Evolutionary conservation across 2,797 vertebrate species (phyloP).

Genomic region (Gymnopithys bicolor): DNA sequence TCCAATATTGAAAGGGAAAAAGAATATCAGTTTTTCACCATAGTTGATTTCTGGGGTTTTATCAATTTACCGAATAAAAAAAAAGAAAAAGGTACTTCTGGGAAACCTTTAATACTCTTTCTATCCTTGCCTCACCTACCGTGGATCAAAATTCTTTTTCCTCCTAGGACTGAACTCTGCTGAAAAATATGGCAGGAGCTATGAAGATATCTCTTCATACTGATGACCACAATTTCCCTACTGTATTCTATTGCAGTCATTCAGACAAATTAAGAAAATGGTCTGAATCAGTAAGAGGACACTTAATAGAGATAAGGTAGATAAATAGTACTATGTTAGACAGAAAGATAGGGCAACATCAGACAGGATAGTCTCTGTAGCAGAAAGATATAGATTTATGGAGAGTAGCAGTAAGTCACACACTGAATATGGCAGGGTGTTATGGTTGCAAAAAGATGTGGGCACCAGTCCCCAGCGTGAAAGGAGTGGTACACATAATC

Average conservation of each 20-base stretch:
- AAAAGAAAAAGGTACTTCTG: neutral
- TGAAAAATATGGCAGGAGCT: neutral
- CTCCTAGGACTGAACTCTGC: neutral
- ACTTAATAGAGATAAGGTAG: neutral
- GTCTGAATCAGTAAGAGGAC: neutral
- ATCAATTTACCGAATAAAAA: neutral
- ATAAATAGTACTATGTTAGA: neutral
- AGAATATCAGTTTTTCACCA: neutral
- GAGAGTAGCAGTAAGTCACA: neutral
- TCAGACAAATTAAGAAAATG: neutral
- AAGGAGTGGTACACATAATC: neutral
- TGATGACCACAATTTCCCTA: neutral
- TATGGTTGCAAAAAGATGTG: fast-evolving
- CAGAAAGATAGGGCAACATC: neutral
- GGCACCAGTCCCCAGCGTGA: neutral
- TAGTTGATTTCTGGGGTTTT: neutral
- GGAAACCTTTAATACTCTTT: neutral
- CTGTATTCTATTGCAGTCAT: neutral
- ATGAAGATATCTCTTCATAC: neutral
- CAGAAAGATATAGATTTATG: neutral
- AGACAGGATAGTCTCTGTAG: neutral
- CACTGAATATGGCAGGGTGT: neutral
- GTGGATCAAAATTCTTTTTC: neutral
- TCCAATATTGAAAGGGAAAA: neutral
- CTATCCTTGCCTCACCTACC: neutral